Evolutionary conservation across 2,113 vertebrate species (phyloP).

Genomic region (Lycaon pictus): DNA sequence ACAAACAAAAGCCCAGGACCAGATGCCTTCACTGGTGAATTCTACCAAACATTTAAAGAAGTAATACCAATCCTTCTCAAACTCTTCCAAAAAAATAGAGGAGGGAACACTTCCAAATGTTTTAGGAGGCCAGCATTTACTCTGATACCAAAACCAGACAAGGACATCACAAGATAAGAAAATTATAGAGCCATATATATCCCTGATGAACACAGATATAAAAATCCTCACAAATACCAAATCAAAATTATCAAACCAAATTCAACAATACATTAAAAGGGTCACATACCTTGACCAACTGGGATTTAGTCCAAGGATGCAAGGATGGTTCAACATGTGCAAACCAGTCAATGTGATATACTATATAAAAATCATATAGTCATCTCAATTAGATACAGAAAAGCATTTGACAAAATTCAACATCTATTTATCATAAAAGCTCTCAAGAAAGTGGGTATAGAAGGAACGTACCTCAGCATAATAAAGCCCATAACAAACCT

Average conservation of each 20-base stretch:
- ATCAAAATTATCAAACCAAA: not conserved
- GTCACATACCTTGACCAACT: not conserved
- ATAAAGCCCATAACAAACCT: not conserved
- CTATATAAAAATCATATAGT: not conserved
- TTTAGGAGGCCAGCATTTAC: not conserved
- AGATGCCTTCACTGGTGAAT: not conserved
- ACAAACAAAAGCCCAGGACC: not conserved
- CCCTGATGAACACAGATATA: not conserved
- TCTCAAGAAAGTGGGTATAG: not conserved
- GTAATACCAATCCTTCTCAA: not conserved
- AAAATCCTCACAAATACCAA: not conserved
- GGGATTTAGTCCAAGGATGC: not conserved
- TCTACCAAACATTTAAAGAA: not conserved
- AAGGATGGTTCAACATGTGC: not conserved
- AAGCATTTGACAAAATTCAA: not conserved
- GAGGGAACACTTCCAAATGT: not conserved
- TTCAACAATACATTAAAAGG: not conserved
- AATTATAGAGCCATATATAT: not conserved
- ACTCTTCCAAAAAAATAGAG: not conserved
- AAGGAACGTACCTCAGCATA: not conserved
- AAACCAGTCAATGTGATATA: not conserved
- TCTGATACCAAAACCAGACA: not conserved
- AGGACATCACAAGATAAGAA: not conserved
- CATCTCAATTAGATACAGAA: not conserved
- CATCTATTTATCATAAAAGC: not conserved